Base-by-base conservation (phyloP, 2,888 invertebrate species). In the Tipula confusa region DNA sequence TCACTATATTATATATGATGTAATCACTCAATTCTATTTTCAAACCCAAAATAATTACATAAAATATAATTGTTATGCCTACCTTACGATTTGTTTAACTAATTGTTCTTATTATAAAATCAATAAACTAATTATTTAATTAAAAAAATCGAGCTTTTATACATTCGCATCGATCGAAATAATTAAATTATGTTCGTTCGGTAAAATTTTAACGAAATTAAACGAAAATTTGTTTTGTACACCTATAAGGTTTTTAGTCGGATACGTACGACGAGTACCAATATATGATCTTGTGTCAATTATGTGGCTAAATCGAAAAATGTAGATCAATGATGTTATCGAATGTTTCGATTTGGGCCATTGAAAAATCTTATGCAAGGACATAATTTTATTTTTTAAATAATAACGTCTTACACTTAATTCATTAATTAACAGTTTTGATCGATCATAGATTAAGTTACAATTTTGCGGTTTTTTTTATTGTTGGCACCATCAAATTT, bases 81-180 rank as follows among this genome's bases (percentile, higher is more conserved):
- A 64, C 64, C 64, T 64, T 64, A 24, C 24, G 11, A 64, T 64
- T 64, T 24, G 24, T 13, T 64, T 64, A 64, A 64, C 64, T 64
- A 64, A 64, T 64, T 64, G 64, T 64, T 64, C 64, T 64, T 24
- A 64, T 64, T 64, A 64, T 24, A 64, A 64, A 64, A 24, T 24
- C 64, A 64, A 64, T 64, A 64, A 64, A 64, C 64, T 64, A 64
- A 64, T 64, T 64, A 64, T 64, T 64, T 64, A 64, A 24, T 9
- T 64, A 64, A 18, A 64, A 24, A 24, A 7, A 4, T 11, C 64
- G 3, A 64, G 64, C 64, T 64, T 64, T 64, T 64, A 64, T 64
- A 64, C 24, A 24, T 24, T 64, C 64, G 64, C 6, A 64, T n/a
- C 24, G 7, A 64, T n/a, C 24, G 7, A 64, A 64, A 64, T n/a